Evolutionary conservation across 2,113 vertebrate genomes (phyloP).

Genomic region (Eudorcas thomsonii): DNA sequence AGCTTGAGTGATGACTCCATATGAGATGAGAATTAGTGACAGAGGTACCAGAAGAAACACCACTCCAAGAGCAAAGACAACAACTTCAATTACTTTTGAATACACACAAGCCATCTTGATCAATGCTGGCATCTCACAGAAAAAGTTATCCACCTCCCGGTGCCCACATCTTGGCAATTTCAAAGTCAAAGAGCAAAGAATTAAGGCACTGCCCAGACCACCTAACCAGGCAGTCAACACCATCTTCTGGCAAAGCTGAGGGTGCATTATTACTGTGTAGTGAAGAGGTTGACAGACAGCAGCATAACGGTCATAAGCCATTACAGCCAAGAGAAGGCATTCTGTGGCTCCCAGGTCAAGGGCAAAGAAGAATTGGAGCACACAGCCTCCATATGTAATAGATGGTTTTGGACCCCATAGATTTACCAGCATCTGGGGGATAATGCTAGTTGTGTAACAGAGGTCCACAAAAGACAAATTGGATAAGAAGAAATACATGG

Average conservation of each 20-base stretch:
- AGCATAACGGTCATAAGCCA: constrained; percentile 61
- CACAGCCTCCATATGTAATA: constrained; percentile 38
- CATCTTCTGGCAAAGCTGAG: constrained; percentile 45
- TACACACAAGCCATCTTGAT: constrained; percentile 59
- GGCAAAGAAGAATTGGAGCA: constrained; percentile 56
- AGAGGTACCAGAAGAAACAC: neutral
- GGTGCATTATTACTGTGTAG: constrained; percentile 46
- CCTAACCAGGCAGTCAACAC: constrained; percentile 21
- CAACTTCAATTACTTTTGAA: neutral
- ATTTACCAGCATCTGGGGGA: constrained; percentile 60
- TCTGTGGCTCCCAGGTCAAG: constrained; percentile 53
- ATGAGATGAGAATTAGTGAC: constrained; percentile 41
- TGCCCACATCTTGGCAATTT: constrained; percentile 50
- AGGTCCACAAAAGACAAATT: constrained; percentile 60
- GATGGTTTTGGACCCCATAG: neutral
- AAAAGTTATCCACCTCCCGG: constrained; percentile 33
- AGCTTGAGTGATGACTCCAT: constrained; percentile 21
- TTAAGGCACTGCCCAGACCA: constrained; percentile 14
- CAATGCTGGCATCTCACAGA: constrained; percentile 61
- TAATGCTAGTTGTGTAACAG: constrained; percentile 47
- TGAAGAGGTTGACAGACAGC: constrained; percentile 60
- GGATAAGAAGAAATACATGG: constrained; percentile 70
- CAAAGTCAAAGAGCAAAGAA: constrained; percentile 26
- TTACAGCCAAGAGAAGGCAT: constrained; percentile 54
- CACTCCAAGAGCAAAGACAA: neutral